Conservation (phyloP, 2,113 vertebrate genomes). For the Mobula birostris region DNA sequence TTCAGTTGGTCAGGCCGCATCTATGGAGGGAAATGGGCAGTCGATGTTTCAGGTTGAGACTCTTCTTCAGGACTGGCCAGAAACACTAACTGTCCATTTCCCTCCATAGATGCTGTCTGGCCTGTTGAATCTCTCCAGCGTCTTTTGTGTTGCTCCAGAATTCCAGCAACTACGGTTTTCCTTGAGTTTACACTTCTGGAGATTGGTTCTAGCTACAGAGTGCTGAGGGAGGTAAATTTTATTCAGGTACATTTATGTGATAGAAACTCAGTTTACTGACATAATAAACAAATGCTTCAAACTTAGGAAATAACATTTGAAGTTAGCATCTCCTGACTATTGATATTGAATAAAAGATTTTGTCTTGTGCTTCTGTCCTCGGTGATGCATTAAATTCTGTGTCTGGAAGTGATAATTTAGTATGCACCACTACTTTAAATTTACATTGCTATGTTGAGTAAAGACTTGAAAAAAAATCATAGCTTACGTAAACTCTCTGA, state of each 20-base stretch:
- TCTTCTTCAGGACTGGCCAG: no score
- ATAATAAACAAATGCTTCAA: neutral
- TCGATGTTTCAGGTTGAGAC: no score
- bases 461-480: neutral
- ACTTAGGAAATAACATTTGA: neutral
- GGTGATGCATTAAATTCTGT: neutral
- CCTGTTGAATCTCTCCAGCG: no score
- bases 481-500: neutral
- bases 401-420: neutral
- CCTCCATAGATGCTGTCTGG: no score
- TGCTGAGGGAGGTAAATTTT: neutral
- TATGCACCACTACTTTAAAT: neutral
- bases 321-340: neutral
- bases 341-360: neutral
- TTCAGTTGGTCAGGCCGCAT: no score
- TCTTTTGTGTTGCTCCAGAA: no score
- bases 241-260: neutral
- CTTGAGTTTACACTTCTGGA: no score
- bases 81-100: no score
- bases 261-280: neutral
- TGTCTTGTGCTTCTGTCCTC: neutral
- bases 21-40: no score
- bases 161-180: no score
- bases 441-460: neutral
- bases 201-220: neutral